Evolutionary conservation across 1,140 invertebrate species (phyloP).

Genomic region (Ruditapes philippinarum): DNA sequence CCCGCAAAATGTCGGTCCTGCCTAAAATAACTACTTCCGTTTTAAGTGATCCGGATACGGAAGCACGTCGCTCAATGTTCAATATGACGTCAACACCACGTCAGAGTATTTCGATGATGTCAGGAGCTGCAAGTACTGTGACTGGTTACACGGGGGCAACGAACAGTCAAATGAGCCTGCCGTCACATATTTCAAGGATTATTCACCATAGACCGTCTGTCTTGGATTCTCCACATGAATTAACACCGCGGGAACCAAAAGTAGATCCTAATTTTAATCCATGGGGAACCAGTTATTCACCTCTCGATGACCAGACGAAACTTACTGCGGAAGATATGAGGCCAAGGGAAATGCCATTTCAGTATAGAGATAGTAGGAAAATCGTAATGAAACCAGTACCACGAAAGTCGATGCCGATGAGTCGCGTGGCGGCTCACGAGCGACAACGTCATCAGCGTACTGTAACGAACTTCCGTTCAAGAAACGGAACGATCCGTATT

Average conservation of each 20-base stretch:
- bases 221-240: constrained; percentile 34
- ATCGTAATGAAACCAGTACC: constrained; percentile 50
- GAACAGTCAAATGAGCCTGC: constrained; percentile 47
- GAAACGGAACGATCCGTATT: constrained; percentile 63
- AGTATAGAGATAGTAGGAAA: constrained; percentile 52
- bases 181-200: constrained; percentile 53
- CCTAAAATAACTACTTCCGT: constrained; percentile 61
- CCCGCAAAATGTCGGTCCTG: constrained; percentile 44
- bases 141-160: background rate
- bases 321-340: constrained; percentile 50
- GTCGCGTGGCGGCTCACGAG: constrained; percentile 43
- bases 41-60: constrained; percentile 55
- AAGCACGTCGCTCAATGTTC: background rate
- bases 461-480: constrained; percentile 64
- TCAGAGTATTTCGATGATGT: constrained; percentile 64
- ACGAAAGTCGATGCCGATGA: constrained; percentile 60
- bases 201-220: constrained; percentile 39
- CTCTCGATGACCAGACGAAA: constrained; percentile 50
- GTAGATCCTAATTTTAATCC: constrained; percentile 54
- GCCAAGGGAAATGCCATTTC: constrained; percentile 58
- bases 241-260: background rate
- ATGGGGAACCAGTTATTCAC: constrained; percentile 60
- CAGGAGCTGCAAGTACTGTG: constrained; percentile 30
- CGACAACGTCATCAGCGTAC: constrained; percentile 60
- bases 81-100: constrained; percentile 66